Percentiles rank a stretch among this genome's conserved stretches.
Evolutionary conservation across 2,797 vertebrate genomes (phyloP).

Genomic region (Manis crassicaudata): DNA sequence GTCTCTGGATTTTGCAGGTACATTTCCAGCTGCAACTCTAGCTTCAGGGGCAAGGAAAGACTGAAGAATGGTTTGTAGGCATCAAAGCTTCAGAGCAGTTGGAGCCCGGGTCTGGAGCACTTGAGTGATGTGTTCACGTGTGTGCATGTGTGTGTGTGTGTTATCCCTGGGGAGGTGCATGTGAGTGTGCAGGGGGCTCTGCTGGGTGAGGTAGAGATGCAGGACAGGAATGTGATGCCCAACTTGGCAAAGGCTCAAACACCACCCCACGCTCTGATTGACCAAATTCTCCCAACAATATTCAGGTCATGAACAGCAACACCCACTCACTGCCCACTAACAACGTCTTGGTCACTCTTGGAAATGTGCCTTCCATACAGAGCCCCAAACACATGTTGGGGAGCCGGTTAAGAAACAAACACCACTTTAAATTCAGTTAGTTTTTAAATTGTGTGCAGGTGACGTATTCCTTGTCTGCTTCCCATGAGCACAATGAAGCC

Average conservation of each 20-base stretch:
- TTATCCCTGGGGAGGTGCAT: neutral
- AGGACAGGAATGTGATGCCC: neutral
- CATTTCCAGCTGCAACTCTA: neutral
- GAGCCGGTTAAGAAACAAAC: neutral
- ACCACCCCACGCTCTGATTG: neutral
- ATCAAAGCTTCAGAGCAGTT: neutral
- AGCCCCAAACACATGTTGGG: neutral
- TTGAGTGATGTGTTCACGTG: accelerated
- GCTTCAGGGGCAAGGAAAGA: neutral
- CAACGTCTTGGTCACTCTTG: neutral
- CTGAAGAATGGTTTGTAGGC: neutral
- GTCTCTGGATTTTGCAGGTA: neutral
- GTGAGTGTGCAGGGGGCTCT: accelerated
- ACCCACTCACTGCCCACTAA: neutral
- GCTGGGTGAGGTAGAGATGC: neutral
- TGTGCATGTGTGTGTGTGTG: accelerated
- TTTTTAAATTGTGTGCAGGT: neutral
- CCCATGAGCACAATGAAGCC: constrained; percentile 28
- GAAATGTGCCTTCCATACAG: neutral
- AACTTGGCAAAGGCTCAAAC: neutral
- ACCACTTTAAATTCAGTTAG: constrained; percentile 17
- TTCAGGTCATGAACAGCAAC: neutral
- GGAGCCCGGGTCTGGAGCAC: neutral
- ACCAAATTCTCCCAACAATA: neutral
- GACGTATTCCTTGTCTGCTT: neutral